Evolutionary conservation across 1,140 invertebrate genomes (phyloP).

Genomic region (Drosophila takahashii): DNA sequence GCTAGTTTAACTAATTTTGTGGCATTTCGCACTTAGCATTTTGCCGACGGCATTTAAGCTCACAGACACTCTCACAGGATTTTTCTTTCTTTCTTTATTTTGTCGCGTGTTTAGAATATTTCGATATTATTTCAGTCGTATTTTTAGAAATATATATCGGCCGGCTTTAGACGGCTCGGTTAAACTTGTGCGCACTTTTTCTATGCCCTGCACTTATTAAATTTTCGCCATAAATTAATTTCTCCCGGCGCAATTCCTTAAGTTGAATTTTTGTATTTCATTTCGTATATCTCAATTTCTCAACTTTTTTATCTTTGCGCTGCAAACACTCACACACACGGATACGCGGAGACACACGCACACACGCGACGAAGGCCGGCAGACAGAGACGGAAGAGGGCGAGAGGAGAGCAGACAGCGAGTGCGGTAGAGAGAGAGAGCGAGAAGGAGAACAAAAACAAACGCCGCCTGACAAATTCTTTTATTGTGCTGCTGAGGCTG

Average conservation of each 20-base stretch:
- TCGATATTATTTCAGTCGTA: conserved; percentile 28
- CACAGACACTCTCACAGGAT: conserved; percentile 42
- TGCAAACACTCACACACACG: conserved; percentile 27
- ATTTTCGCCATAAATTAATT: conserved; percentile 73
- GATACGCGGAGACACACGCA: conserved; percentile 16
- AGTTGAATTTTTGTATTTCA: conserved; percentile 46
- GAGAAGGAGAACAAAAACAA: conserved; percentile 27
- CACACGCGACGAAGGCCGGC: conserved; percentile 37
- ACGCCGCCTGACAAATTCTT: conserved; percentile 73
- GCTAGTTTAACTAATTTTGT: conserved; percentile 9
- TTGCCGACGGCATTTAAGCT: conserved; percentile 43
- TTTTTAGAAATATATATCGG: conserved; percentile 39
- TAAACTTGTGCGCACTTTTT: conserved; percentile 34
- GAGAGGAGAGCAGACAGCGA: conserved; percentile 8
- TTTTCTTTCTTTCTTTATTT: conserved; percentile 13
- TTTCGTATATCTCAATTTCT: conserved; percentile 51
- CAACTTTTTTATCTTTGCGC: conserved; percentile 60
- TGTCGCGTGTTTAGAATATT: conserved; percentile 43
- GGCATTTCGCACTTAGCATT: conserved; percentile 26
- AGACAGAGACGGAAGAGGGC: conserved; percentile 12
- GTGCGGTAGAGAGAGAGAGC: conserved; percentile 14
- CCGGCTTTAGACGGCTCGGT: not conserved
- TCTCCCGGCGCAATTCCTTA: conserved; percentile 56
- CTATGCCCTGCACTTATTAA: conserved; percentile 55
- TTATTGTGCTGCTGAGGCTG: conserved; percentile 42